A percentile compares a stretch with the other conserved stretches of the same genome.
These are phyloP conservation scores for Keiferia lycopersicella DNA, from an alignment of 2,888 invertebrate genomes.

Conservation along the genomic window DNA sequence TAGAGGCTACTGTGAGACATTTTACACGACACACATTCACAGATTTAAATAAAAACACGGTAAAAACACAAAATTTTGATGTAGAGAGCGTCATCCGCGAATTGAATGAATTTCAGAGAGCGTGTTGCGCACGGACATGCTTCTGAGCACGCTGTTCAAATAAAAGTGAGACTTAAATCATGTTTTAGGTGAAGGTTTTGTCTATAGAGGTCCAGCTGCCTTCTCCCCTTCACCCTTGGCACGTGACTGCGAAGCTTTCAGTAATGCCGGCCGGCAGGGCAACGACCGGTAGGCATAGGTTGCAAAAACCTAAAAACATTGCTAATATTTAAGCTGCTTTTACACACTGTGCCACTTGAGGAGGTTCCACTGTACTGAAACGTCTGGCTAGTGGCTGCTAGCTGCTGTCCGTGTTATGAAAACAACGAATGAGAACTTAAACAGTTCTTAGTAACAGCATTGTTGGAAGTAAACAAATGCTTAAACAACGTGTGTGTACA, in stretches of 20 bases:
- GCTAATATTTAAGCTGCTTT: neutral
- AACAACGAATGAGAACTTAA: slow-evolving; percentile 16
- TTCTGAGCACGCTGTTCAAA: slow-evolving; percentile 21
- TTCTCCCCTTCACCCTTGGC: slow-evolving; percentile 29
- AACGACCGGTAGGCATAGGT: slow-evolving; percentile 22
- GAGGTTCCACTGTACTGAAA: neutral
- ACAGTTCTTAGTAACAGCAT: slow-evolving; percentile 8
- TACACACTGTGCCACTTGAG: neutral
- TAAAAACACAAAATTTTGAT: neutral
- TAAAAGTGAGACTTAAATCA: slow-evolving; percentile 25
- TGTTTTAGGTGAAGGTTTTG: slow-evolving; percentile 28
- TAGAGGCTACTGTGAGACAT: slow-evolving; percentile 32
- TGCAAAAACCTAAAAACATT: slow-evolving; percentile 8
- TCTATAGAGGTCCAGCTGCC: slow-evolving; percentile 21
- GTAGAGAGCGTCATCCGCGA: slow-evolving; percentile 16
- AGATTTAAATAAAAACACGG: neutral
- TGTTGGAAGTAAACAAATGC: slow-evolving; percentile 9
- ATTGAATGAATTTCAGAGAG: slow-evolving; percentile 18
- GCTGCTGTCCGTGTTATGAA: slow-evolving; percentile 10
- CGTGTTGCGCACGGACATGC: slow-evolving; percentile 19
- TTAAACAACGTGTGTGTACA: neutral
- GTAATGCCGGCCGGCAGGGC: slow-evolving; percentile 32
- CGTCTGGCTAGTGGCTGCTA: no score
- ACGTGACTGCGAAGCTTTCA: slow-evolving; percentile 31
- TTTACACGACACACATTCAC: slow-evolving; percentile 18